These are phyloP conservation scores for Phallusia fumigata DNA, from an alignment of 23 tunicate species.

Conservation along the genomic window DNA sequence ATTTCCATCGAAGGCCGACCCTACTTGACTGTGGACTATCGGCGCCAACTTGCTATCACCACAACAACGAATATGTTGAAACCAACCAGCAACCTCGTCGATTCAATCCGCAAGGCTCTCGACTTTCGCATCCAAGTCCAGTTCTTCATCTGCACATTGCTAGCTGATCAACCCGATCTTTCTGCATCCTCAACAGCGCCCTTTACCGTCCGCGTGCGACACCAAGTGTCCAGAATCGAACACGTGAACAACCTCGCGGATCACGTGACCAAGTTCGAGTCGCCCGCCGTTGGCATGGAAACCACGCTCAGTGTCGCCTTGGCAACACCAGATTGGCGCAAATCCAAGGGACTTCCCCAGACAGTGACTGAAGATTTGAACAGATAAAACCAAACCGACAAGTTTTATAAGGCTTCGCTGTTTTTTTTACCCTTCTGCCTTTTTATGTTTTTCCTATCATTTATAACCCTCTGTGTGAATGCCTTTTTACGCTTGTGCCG, in stretches of 20 bases:
- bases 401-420: not conserved
- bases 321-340: constrained; percentile 50
- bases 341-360: constrained; percentile 4
- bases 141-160: constrained; percentile 47
- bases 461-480: too few relatives aligned
- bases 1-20: constrained; percentile 48
- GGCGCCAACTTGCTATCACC: constrained; percentile 4
- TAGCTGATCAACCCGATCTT: constrained; percentile 1
- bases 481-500: too few relatives aligned
- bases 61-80: not conserved
- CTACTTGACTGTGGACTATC: constrained; percentile 29
- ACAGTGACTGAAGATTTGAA: constrained; percentile 31
- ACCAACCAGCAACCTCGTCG: constrained; percentile 19
- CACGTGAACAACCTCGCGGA: constrained; percentile 50
- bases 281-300: constrained; percentile 52
- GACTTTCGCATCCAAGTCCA: constrained; percentile 84
- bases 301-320: constrained; percentile 39
- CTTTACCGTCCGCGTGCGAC: constrained; percentile 44
- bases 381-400: not conserved
- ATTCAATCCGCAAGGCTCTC: constrained; percentile 41
- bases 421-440: too few relatives aligned
- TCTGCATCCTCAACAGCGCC: constrained; percentile 14
- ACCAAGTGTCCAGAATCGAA: constrained; percentile 34
- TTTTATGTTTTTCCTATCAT: too few relatives aligned
- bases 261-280: constrained; percentile 26